Evolutionary conservation across 2,113 vertebrate species (phyloP).

Genomic region (Pseudopodoces humilis): DNA sequence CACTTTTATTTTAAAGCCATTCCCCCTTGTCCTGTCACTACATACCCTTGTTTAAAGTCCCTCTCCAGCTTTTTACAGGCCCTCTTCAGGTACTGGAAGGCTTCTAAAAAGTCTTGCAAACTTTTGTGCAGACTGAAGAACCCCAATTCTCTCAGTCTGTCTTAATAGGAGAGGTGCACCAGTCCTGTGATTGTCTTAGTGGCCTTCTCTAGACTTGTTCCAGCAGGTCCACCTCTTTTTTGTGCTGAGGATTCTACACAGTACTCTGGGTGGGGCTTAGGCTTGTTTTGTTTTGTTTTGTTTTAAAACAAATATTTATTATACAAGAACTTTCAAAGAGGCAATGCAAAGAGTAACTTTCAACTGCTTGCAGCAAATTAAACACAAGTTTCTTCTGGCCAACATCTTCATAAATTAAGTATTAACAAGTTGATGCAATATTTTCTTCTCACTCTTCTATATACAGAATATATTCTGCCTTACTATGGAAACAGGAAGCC

Average conservation of each 20-base stretch:
- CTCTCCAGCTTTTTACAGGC: background rate
- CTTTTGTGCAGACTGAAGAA: background rate
- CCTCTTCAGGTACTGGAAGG: background rate
- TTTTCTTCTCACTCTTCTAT: background rate
- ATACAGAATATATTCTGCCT: background rate
- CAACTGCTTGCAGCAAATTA: background rate
- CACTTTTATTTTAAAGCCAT: background rate
- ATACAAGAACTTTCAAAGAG: background rate
- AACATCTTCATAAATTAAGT: background rate
- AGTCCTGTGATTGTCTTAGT: background rate
- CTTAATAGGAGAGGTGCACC: background rate
- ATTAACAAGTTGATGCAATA: background rate
- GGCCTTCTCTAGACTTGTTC: background rate
- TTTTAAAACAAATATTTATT: background rate
- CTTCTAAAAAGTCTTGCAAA: background rate
- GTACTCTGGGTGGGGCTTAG: background rate
- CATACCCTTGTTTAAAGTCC: background rate
- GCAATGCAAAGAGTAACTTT: background rate
- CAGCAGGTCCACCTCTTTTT: background rate
- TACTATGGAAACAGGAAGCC: background rate
- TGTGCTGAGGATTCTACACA: background rate
- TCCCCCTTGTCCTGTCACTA: background rate
- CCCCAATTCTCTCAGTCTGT: background rate
- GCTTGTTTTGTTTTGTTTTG: no score
- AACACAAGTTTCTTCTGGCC: background rate